These are phyloP conservation scores for Platorchestia sp. DNA, from an alignment of 1,140 invertebrate species.

Conservation along the genomic window DNA sequence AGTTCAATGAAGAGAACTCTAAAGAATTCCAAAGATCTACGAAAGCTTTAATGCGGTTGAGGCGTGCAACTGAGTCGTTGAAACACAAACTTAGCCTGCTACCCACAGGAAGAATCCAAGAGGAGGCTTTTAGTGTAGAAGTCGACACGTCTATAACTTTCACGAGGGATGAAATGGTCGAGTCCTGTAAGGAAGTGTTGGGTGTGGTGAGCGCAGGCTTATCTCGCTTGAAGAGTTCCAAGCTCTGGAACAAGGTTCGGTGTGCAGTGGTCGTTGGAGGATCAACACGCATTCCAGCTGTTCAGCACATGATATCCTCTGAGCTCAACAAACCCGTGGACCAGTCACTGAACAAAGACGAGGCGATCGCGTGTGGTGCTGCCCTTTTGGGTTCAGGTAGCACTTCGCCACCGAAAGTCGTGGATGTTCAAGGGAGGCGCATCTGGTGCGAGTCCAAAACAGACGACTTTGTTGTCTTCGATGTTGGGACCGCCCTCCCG, in stretches of 20 bases:
- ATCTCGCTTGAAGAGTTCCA: background rate
- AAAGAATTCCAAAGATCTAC: background rate
- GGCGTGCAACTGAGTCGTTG: background rate
- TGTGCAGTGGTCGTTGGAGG: constrained; percentile 3
- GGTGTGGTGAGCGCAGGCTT: background rate
- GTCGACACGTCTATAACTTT: background rate
- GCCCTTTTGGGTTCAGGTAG: background rate
- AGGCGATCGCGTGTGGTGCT: constrained; percentile 17
- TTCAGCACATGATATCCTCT: background rate
- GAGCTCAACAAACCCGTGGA: background rate
- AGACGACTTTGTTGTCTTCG: background rate
- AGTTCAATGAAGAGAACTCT: background rate
- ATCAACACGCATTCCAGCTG: background rate
- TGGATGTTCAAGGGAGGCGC: background rate
- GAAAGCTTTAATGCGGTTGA: background rate
- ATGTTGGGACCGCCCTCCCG: background rate
- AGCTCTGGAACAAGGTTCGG: background rate
- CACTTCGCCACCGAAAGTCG: background rate
- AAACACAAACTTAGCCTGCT: background rate
- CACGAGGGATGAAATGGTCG: background rate
- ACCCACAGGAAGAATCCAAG: background rate
- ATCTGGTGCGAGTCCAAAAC: background rate
- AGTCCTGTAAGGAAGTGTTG: background rate
- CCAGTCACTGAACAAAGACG: constrained; percentile 10
- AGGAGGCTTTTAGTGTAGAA: background rate